Evolutionary conservation across 2,888 invertebrate species (phyloP), one percentile per base, ranked within the genome.

Genomic region (Psylliodes chrysocephalus): DNA sequence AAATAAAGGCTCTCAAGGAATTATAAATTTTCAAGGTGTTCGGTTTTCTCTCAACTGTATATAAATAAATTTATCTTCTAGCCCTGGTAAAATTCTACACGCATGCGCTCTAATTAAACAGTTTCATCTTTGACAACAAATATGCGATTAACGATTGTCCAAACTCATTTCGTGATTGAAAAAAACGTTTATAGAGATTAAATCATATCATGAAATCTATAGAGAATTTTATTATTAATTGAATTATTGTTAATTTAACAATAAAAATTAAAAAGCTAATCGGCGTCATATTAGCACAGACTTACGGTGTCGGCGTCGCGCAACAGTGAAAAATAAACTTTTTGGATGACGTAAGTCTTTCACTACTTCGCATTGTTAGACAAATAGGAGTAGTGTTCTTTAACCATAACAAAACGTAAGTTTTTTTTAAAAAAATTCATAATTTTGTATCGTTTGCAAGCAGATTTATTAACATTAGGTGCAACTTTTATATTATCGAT

Each of bases 281-380:
- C 57, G 47, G 46, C 55, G 57, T 61, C 28, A 14, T 33, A 10
- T 18, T 10, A 8, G 30, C 12, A 7, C 12, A 40, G 68, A 68
- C 66, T 15, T 68, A 72, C 69, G 72, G 63, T 35, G 47, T 53
- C 47, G 60, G 66, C 66, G 65, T 64, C 68, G 57, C 17, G 57
- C 52, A 25, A 33, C 42, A 53, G 28, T 22, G 30, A 63, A 18
- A 47, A 54, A 44, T 60, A 60, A 67, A 49, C 65, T 56, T 46
- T 12, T 14, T 12, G 15, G 15, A 35, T 8, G 18, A 22, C 63
- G 66, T 63, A 47, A 38, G 55, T 62, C 66, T 5, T 25, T 40
- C 54, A 30, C 56, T 6, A 19, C 15, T 66, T 61, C 66, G 38
- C 55, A 30, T 54, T 55, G 22, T 55, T 63, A 52, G 49, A 62